phyloP scores from a whole-genome alignment of 1,140 invertebrate species.

The Drosophila rhopaloa region DNA sequence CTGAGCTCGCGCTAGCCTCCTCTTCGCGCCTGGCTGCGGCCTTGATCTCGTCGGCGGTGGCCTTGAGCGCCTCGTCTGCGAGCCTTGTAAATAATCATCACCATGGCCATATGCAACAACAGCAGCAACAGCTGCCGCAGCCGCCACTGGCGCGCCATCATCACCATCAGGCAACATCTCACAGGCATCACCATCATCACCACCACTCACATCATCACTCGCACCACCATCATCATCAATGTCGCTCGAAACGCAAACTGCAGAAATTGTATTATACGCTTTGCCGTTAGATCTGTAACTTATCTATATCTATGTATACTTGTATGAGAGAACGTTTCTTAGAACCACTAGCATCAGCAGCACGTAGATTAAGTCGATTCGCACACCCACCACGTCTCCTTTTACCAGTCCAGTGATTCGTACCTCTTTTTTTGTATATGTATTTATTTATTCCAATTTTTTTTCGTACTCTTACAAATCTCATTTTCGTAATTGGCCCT shows the following conservation, averaged over 20 bases:
- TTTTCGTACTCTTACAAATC: constrained; percentile 5
- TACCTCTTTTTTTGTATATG: constrained; percentile 32
- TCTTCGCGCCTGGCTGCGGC: constrained; percentile 70
- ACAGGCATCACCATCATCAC: constrained; percentile 69
- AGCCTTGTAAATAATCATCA: constrained; percentile 83
- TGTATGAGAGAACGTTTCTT: constrained; percentile 59
- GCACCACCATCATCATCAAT: constrained; percentile 69
- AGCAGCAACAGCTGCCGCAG: constrained; percentile 28
- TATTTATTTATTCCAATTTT: constrained; percentile 68
- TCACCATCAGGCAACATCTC: constrained; percentile 60
- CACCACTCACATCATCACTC: constrained; percentile 55
- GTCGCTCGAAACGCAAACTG: constrained; percentile 83
- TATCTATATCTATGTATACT: constrained; percentile 63
- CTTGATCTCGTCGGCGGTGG: constrained; percentile 70
- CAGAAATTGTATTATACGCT: constrained; percentile 84
- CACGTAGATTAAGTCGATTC: constrained; percentile 23
- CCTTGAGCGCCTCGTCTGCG: constrained; percentile 63
- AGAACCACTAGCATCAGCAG: constrained; percentile 31
- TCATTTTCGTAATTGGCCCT: constrained; percentile 43
- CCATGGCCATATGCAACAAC: constrained; percentile 72
- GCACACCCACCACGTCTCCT: background rate
- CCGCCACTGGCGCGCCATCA: constrained; percentile 37
- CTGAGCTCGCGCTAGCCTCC: constrained; percentile 47
- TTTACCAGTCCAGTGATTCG: constrained; percentile 18
- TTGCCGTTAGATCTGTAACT: constrained; percentile 79